These are phyloP conservation scores for Penelope pileata DNA, from an alignment of 2,113 vertebrate genomes.

Conservation along the genomic window DNA sequence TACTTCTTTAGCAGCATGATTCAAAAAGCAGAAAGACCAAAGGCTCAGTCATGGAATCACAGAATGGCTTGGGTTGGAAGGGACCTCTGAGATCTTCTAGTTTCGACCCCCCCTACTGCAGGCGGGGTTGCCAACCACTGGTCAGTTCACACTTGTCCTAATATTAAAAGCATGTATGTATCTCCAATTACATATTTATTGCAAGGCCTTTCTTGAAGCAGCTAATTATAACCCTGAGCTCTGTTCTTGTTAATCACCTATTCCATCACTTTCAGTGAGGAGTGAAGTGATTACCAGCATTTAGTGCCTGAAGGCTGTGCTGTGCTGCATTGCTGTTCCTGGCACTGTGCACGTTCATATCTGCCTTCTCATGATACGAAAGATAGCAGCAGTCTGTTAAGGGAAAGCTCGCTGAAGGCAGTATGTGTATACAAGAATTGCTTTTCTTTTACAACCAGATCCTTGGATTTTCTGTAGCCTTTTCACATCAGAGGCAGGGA, in stretches of 20 bases:
- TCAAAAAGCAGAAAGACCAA: constrained; percentile 34
- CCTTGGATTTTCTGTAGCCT: neutral
- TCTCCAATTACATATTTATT: constrained; percentile 17
- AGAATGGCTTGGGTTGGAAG: no score
- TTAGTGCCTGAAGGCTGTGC: neutral
- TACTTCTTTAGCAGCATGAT: neutral
- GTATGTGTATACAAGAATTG: neutral
- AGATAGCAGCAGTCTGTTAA: neutral
- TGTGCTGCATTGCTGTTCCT: neutral
- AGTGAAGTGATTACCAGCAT: neutral
- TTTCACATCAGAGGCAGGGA: neutral
- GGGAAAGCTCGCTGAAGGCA: neutral
- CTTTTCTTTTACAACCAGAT: neutral
- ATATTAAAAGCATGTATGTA: neutral
- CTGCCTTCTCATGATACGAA: neutral
- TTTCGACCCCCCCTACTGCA: no score
- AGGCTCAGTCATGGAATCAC: no score
- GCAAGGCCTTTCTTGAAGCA: constrained; percentile 3
- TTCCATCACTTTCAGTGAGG: neutral
- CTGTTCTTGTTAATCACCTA: neutral
- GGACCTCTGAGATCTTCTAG: no score
- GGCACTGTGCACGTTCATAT: neutral
- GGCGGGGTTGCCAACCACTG: no score
- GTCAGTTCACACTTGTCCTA: neutral
- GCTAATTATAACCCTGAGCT: neutral